These are phyloP conservation scores for Chiroxiphia lanceolata DNA, from an alignment of 2,797 vertebrate genomes.

Conservation along the genomic window DNA sequence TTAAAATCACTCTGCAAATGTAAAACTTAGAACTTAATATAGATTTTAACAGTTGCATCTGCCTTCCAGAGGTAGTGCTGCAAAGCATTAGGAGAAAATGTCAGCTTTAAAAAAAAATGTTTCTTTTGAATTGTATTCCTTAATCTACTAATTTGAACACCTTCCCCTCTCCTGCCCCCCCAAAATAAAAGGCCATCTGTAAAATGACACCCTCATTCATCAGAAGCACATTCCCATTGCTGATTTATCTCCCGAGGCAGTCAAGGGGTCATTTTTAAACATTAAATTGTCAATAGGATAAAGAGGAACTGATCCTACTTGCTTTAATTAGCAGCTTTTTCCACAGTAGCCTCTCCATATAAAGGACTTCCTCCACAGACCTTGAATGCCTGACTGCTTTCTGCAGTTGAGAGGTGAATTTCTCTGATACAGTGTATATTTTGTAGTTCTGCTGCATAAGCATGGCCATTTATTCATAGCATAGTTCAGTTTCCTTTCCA, in stretches of 20 bases:
- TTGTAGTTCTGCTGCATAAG: neutral
- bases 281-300: conserved; percentile 38
- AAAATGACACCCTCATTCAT: neutral
- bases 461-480: neutral
- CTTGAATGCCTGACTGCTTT: neutral
- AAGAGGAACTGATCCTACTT: conserved; percentile 19
- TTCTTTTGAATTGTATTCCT: neutral
- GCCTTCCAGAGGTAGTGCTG: neutral
- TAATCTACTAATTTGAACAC: neutral
- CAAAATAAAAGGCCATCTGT: neutral
- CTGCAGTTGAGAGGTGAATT: neutral
- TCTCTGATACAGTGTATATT: neutral
- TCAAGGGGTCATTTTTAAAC: conserved; percentile 23
- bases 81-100: neutral
- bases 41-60: neutral
- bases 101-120: neutral
- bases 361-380: neutral
- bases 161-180: neutral
- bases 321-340: neutral
- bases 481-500: neutral
- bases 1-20: neutral
- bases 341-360: neutral
- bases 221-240: neutral
- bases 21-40: neutral
- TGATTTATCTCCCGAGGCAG: neutral